Evolutionary conservation across 1,140 invertebrate species (phyloP).

Genomic region (Pseudoatta argentina): DNA sequence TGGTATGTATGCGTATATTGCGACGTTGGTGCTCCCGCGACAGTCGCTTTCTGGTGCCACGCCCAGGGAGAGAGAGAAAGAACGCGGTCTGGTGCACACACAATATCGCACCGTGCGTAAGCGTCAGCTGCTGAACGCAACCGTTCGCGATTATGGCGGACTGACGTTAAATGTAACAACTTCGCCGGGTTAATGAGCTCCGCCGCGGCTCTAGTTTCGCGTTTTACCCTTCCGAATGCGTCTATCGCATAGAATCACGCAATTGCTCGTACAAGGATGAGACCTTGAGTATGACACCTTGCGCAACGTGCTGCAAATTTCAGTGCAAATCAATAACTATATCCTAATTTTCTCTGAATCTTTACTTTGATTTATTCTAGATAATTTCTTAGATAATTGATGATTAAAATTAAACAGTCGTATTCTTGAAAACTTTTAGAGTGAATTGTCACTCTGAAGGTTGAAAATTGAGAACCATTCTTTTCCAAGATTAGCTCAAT

Average conservation of each 20-base stretch:
- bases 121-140: constrained; percentile 58
- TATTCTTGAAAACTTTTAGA: too few species aligned
- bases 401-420: not conserved
- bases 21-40: constrained; percentile 65
- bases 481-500: too few species aligned
- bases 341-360: not conserved
- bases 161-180: constrained; percentile 40
- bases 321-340: not conserved
- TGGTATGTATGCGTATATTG: constrained; percentile 7
- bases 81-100: constrained; percentile 53
- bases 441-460: too few species aligned
- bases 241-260: constrained; percentile 13
- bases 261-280: not conserved
- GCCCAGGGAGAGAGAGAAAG: constrained; percentile 65
- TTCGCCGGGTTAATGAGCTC: constrained; percentile 36
- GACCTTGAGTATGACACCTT: not conserved
- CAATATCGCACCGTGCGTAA: constrained; percentile 63
- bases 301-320: not conserved
- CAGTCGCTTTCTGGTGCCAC: constrained; percentile 73
- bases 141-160: constrained; percentile 22
- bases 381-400: not conserved
- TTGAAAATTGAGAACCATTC: too few species aligned
- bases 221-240: not conserved
- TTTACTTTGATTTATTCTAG: not conserved
- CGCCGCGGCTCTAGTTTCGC: constrained; percentile 15